Conservation (phyloP, 2,113 vertebrate species). For the human region DNA sequence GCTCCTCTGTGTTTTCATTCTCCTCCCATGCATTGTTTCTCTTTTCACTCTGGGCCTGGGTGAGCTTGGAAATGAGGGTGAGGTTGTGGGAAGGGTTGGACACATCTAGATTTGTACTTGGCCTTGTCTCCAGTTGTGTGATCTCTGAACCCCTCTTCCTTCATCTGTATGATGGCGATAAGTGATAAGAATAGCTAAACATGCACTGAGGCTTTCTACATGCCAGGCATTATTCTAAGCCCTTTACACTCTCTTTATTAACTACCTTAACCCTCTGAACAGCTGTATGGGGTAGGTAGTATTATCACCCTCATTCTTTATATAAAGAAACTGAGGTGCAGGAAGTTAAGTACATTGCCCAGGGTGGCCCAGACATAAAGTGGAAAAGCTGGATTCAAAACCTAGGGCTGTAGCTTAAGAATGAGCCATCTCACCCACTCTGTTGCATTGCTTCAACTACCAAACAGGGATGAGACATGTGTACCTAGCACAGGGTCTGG, state of each 20-base stretch:
- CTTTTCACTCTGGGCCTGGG: background rate
- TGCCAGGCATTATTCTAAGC: background rate
- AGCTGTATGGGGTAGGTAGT: background rate
- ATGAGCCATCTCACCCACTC: accelerated
- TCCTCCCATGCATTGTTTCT: background rate
- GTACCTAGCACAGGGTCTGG: too few relatives aligned
- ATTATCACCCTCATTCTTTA: background rate
- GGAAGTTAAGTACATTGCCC: background rate
- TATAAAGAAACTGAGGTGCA: background rate
- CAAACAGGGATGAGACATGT: too few relatives aligned
- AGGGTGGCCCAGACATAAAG: background rate
- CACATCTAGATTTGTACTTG: background rate
- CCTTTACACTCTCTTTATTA: background rate
- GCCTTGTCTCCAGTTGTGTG: background rate
- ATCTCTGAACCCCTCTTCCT: background rate
- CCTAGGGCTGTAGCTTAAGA: background rate
- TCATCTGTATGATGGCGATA: background rate
- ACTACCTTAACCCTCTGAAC: background rate
- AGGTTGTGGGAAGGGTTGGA: background rate
- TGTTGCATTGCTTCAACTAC: background rate
- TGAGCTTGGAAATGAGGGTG: background rate
- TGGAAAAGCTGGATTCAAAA: background rate
- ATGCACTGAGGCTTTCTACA: background rate
- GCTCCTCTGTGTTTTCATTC: constrained; percentile 28
- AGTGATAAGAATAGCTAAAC: background rate